A percentile compares a stretch with the other conserved stretches of the same genome.
Evolutionary conservation across 2,113 vertebrate species (phyloP).

Genomic region (Ptyas mucosa): DNA sequence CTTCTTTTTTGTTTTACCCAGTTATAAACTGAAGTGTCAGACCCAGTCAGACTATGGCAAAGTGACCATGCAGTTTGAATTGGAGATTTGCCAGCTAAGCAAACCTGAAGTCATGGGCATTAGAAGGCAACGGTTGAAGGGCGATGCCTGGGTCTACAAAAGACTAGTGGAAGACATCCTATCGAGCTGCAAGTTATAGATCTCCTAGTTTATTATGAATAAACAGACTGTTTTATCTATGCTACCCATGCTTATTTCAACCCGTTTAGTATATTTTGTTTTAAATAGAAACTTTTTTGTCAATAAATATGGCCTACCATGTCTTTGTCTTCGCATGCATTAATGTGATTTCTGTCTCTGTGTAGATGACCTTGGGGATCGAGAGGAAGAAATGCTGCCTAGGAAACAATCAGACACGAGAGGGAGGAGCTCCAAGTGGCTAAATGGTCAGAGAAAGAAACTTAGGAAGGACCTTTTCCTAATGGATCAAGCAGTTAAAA

Average conservation of each 20-base stretch:
- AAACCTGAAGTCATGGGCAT: constrained; percentile 82
- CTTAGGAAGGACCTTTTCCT: background rate
- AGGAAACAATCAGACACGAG: background rate
- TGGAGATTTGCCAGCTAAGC: constrained; percentile 89
- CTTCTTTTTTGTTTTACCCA: constrained; percentile 55
- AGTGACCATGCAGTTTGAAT: constrained; percentile 87
- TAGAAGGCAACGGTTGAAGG: constrained; percentile 85
- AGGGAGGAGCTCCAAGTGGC: background rate
- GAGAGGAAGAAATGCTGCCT: background rate
- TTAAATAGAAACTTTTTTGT: constrained; percentile 41
- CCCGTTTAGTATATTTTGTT: constrained; percentile 6
- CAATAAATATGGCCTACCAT: constrained; percentile 36
- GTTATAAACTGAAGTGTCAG: constrained; percentile 88
- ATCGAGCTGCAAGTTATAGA: constrained; percentile 76
- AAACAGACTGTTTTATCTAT: background rate
- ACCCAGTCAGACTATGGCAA: constrained; percentile 87
- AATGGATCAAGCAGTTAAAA: background rate
- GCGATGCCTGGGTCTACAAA: constrained; percentile 96
- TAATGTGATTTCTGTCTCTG: constrained; percentile 24
- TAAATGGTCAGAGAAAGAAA: background rate
- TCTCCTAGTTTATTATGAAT: background rate
- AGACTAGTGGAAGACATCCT: constrained; percentile 90
- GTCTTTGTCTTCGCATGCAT: constrained; percentile 29
- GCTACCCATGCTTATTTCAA: background rate
- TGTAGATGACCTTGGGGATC: background rate